A percentile compares a stretch with the other conserved stretches of the same genome.
Evolutionary conservation across 2,797 vertebrate genomes (phyloP).

Genomic region (Danio jaintianensis): DNA sequence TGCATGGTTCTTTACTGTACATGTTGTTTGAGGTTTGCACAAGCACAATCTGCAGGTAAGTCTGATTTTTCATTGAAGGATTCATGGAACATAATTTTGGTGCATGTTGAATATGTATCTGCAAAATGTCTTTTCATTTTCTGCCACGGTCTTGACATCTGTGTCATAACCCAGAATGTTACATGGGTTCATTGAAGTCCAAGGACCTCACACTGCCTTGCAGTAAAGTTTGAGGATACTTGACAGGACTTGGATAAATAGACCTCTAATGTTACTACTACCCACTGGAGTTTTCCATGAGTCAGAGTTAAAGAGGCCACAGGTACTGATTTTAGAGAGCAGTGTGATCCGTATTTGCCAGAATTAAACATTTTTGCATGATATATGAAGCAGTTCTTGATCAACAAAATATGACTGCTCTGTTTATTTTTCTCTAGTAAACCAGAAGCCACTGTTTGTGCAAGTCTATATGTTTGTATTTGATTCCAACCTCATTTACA

Average conservation of each 20-base stretch:
- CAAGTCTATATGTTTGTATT: conserved; percentile 29
- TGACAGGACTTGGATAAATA: conserved; percentile 46
- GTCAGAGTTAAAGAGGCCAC: conserved; percentile 44
- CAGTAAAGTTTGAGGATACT: conserved; percentile 24
- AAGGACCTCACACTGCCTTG: conserved; percentile 39
- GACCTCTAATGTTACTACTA: conserved; percentile 49
- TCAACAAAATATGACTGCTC: conserved; percentile 44
- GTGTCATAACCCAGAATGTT: conserved; percentile 2
- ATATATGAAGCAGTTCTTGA: conserved; percentile 47
- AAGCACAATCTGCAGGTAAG: conserved; percentile 92
- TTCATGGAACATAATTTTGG: neutral
- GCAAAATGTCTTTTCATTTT: conserved; percentile 3
- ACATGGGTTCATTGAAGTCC: neutral
- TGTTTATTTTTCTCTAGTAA: conserved; percentile 50
- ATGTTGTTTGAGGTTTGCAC: conserved; percentile 86
- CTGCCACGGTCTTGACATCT: conserved; percentile 15
- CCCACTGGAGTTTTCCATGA: conserved; percentile 55
- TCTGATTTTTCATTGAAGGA: neutral
- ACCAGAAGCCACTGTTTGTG: conserved; percentile 46
- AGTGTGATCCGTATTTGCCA: conserved; percentile 33
- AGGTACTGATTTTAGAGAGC: conserved; percentile 16
- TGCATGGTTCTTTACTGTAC: conserved; percentile 87
- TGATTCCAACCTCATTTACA: conserved; percentile 12
- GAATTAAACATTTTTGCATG: conserved; percentile 46
- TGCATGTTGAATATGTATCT: neutral